Evolutionary conservation across 2,888 invertebrate genomes (phyloP).

Genomic region (Aphodius sticticus): DNA sequence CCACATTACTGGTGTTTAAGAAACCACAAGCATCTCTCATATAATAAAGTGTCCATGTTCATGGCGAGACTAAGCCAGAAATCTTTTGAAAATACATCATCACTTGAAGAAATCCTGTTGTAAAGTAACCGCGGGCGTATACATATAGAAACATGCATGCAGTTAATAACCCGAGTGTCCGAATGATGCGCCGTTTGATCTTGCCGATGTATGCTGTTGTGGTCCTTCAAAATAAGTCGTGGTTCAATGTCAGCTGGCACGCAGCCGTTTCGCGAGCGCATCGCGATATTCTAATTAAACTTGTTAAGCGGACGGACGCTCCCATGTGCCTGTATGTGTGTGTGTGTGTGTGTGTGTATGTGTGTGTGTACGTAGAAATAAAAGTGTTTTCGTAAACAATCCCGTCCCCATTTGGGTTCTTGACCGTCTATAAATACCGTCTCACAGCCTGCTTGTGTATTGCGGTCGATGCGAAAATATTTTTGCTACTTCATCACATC

Average conservation of each 20-base stretch:
- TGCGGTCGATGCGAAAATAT: not conserved
- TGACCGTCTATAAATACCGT: conserved; percentile 36
- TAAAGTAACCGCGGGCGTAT: not conserved
- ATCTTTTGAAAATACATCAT: not conserved
- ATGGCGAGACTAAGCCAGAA: not conserved
- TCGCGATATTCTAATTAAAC: conserved; percentile 33
- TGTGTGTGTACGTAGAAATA: conserved; percentile 26
- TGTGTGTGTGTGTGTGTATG: not conserved
- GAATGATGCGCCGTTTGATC: conserved; percentile 15
- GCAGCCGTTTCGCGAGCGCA: not conserved
- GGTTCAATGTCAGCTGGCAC: conserved; percentile 24
- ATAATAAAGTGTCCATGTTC: too few species aligned
- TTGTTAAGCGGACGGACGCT: conserved; percentile 19
- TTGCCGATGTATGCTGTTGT: not conserved
- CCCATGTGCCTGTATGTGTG: not conserved
- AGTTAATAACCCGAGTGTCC: conserved; percentile 4
- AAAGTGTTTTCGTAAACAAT: conserved; percentile 35
- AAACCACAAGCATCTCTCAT: too few species aligned
- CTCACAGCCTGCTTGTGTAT: conserved; percentile 18
- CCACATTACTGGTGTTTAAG: too few species aligned
- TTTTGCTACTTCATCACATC: not conserved
- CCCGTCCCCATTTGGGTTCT: conserved; percentile 35
- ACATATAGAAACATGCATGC: not conserved
- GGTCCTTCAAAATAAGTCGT: not conserved
- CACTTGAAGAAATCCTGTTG: not conserved